A percentile compares a stretch with the other conserved stretches of the same genome.
Evolutionary conservation across 2,113 vertebrate genomes (phyloP).

Genomic region (Calyptommatus sinebrachiatus): DNA sequence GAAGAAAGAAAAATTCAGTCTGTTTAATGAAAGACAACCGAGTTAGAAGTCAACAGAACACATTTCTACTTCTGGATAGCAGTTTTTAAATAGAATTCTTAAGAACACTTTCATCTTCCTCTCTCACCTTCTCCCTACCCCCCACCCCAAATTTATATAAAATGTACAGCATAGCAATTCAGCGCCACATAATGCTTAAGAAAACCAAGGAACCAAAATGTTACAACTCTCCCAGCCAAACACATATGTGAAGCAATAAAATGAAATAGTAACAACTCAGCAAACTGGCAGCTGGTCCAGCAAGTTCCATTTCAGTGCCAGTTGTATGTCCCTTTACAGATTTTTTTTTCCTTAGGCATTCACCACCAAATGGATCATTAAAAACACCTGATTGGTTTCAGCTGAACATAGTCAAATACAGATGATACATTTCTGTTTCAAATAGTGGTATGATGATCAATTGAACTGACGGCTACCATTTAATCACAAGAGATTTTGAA

Average conservation of each 20-base stretch:
- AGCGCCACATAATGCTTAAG: conserved; percentile 41
- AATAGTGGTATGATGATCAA: conserved; percentile 33
- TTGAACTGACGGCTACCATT: background rate
- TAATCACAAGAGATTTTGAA: conserved; percentile 8
- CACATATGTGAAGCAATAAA: conserved; percentile 63
- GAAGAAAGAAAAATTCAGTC: conserved; percentile 57
- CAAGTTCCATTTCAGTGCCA: conserved; percentile 46
- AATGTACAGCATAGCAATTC: conserved; percentile 13
- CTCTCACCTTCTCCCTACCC: no score
- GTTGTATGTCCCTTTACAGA: conserved; percentile 47
- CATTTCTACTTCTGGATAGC: conserved; percentile 19
- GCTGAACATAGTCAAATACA: conserved; percentile 15
- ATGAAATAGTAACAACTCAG: conserved; percentile 64
- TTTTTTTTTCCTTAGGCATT: conserved; percentile 54
- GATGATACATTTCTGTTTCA: conserved; percentile 17
- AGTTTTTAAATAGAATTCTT: conserved; percentile 30
- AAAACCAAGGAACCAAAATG: conserved; percentile 61
- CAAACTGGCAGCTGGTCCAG: conserved; percentile 56
- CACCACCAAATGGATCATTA: conserved; percentile 50
- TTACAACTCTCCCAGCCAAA: conserved; percentile 58
- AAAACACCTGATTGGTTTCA: conserved; percentile 47
- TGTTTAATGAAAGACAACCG: conserved; percentile 46
- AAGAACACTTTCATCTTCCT: background rate
- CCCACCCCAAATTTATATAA: background rate
- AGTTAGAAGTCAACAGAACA: background rate